Percentiles rank a stretch among this genome's conserved stretches.
phyloP scores from a whole-genome alignment of 2,888 invertebrate species.

The Drosophila neotestacea region DNA sequence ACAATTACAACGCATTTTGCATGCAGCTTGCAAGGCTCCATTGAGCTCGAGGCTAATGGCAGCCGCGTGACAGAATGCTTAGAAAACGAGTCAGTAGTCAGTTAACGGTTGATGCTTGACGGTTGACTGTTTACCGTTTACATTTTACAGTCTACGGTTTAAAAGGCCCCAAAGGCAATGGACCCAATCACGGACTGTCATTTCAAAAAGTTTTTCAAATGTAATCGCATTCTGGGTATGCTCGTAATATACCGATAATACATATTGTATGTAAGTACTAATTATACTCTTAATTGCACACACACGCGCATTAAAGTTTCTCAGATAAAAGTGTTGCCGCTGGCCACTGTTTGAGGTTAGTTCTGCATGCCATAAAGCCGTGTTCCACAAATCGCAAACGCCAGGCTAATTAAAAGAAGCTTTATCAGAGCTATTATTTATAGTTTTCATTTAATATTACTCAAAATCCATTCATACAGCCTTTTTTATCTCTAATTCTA shows the following conservation, averaged over 20 bases:
- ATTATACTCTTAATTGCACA: slow-evolving; percentile 40
- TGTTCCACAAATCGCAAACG: slow-evolving; percentile 26
- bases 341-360: slow-evolving; percentile 33
- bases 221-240: slow-evolving; percentile 17
- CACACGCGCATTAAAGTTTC: slow-evolving; percentile 36
- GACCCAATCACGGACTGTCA: slow-evolving; percentile 35
- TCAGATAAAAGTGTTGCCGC: slow-evolving; percentile 42
- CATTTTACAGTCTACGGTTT: background rate
- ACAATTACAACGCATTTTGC: slow-evolving; percentile 66
- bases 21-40: slow-evolving; percentile 57
- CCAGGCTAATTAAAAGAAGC: background rate
- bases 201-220: slow-evolving; percentile 32
- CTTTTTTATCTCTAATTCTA: background rate
- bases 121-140: background rate
- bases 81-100: slow-evolving; percentile 20
- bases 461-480: background rate
- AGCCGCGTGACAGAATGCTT: slow-evolving; percentile 62
- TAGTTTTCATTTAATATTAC: background rate
- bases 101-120: slow-evolving; percentile 9
- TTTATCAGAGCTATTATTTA: background rate
- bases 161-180: slow-evolving; percentile 26
- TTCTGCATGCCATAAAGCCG: background rate
- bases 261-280: slow-evolving; percentile 10
- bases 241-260: slow-evolving; percentile 27
- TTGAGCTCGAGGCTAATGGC: slow-evolving; percentile 62